A percentile compares a stretch with the other conserved stretches of the same genome.
Conservation (phyloP, 2,888 invertebrate species). For the Gisinianus flammeolus region DNA sequence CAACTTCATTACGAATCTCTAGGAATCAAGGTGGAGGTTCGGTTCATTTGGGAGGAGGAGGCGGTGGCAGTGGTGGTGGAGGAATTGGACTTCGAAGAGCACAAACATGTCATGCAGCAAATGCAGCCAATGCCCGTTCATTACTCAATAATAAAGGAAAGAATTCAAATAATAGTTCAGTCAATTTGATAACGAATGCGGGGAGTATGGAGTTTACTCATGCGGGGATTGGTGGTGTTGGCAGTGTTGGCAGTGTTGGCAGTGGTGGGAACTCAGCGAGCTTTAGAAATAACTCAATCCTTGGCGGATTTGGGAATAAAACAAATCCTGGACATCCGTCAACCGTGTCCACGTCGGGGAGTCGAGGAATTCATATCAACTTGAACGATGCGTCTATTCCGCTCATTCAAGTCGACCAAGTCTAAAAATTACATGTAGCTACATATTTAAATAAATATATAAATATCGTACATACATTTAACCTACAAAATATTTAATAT, state of each 20-base stretch:
- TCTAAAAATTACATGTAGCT: no score
- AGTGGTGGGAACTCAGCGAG: not conserved
- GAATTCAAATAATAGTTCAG: slow-evolving; percentile 5
- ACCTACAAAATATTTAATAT: no score
- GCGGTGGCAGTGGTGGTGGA: not conserved
- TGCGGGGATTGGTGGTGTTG: no score
- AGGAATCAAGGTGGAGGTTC: slow-evolving; percentile 10
- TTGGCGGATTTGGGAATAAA: not conserved
- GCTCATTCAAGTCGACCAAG: slow-evolving; percentile 10
- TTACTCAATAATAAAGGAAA: not conserved
- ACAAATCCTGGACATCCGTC: not conserved
- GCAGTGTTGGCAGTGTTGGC: not conserved
- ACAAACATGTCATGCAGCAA: slow-evolving; percentile 5
- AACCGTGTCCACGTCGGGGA: not conserved
- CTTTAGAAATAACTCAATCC: not conserved
- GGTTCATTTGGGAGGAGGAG: not conserved
- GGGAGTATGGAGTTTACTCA: not conserved
- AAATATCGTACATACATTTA: no score
- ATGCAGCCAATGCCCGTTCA: not conserved
- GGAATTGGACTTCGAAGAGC: not conserved
- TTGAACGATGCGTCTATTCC: not conserved
- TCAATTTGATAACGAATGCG: not conserved
- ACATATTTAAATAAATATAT: no score
- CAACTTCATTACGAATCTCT: slow-evolving; percentile 2
- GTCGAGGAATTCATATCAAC: not conserved